Conservation (phyloP, 2,113 vertebrate species). For the Conger conger region DNA sequence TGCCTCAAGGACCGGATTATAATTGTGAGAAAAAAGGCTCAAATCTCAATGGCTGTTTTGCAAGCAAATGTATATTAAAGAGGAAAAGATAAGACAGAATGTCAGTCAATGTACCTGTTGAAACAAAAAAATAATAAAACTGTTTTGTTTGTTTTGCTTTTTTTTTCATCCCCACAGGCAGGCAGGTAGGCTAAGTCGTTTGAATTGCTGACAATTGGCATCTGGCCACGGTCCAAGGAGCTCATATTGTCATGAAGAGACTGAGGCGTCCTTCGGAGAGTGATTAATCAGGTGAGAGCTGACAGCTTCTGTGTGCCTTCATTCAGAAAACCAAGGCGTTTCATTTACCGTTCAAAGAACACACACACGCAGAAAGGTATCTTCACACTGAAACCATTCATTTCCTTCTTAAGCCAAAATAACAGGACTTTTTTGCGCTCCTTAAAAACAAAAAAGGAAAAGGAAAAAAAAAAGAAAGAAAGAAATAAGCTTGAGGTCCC, state of each 20-base stretch:
- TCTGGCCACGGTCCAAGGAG: slow-evolving; percentile 64
- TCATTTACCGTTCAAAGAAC: slow-evolving; percentile 38
- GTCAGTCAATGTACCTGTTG: slow-evolving; percentile 66
- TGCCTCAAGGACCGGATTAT: slow-evolving; percentile 63
- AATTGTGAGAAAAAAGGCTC: slow-evolving; percentile 53
- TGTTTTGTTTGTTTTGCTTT: slow-evolving; percentile 8
- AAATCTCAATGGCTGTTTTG: slow-evolving; percentile 72
- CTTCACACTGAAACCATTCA: slow-evolving; percentile 62
- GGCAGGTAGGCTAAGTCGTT: slow-evolving; percentile 74
- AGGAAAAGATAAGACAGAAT: slow-evolving; percentile 67
- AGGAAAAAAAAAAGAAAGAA: slow-evolving; percentile 42
- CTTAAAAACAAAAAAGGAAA: slow-evolving; percentile 37
- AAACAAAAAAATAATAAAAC: slow-evolving; percentile 53
- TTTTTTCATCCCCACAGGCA: slow-evolving; percentile 64
- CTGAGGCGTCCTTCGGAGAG: not conserved
- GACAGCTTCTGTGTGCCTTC: slow-evolving; percentile 56
- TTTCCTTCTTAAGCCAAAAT: slow-evolving; percentile 62
- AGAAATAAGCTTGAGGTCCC: slow-evolving; percentile 46
- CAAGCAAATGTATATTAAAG: slow-evolving; percentile 74
- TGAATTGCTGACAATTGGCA: slow-evolving; percentile 68
- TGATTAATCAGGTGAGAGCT: slow-evolving; percentile 64
- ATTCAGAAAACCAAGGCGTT: slow-evolving; percentile 35
- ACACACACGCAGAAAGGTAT: slow-evolving; percentile 48
- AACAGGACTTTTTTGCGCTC: slow-evolving; percentile 69
- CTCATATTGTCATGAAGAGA: slow-evolving; percentile 43